These are phyloP conservation scores for Melanchra persicariae DNA, from an alignment of 2,888 invertebrate species.

Conservation along the genomic window DNA sequence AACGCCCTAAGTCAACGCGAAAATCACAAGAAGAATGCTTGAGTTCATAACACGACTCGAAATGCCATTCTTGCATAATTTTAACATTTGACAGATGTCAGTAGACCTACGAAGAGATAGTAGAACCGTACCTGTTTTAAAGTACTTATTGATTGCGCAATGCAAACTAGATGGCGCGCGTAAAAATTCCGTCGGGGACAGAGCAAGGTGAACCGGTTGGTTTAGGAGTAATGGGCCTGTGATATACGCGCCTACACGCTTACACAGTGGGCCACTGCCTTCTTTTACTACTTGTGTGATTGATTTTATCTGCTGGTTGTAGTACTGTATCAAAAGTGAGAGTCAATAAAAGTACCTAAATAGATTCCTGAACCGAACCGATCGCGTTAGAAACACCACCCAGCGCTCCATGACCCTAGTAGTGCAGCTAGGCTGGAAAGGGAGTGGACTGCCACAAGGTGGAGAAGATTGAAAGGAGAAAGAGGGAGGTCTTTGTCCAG, in stretches of 20 bases:
- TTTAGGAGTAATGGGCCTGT: constrained; percentile 52
- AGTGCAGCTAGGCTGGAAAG: no score
- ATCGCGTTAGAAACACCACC: no score
- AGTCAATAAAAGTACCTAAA: not conserved
- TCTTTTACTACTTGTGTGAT: not conserved
- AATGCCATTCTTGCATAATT: constrained; percentile 44
- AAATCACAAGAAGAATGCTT: not conserved
- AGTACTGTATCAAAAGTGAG: constrained; percentile 1
- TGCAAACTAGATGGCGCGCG: constrained; percentile 47
- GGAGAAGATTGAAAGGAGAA: no score
- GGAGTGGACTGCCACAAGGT: no score
- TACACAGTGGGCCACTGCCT: constrained; percentile 34
- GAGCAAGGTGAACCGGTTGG: constrained; percentile 65
- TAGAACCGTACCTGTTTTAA: constrained; percentile 44
- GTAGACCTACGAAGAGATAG: constrained; percentile 44
- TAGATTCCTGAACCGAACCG: no score
- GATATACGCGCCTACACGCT: constrained; percentile 45
- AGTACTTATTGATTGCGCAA: constrained; percentile 55
- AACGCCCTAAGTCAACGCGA: not conserved
- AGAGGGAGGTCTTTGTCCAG: no score
- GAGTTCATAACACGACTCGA: not conserved
- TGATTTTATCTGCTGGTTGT: not conserved
- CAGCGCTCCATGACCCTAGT: no score
- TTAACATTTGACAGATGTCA: constrained; percentile 26
- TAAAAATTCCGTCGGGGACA: constrained; percentile 60